Percentiles rank a stretch among this genome's conserved stretches.
Conservation (phyloP, 2,113 vertebrate species). For the Bubo scandiacus region DNA sequence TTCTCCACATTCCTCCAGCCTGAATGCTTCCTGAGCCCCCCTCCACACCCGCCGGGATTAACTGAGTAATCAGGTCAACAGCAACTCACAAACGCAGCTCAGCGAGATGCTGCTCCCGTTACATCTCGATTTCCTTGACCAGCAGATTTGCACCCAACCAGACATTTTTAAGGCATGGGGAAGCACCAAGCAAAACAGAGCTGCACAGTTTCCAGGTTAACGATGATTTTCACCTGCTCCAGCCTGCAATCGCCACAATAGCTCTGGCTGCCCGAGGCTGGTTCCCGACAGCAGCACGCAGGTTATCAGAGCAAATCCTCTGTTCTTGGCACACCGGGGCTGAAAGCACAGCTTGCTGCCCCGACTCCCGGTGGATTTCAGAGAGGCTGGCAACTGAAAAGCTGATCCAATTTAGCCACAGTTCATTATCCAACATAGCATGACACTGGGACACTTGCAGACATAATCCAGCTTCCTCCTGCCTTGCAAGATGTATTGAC, state of each 20-base stretch:
- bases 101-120: not conserved
- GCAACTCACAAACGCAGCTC: not conserved
- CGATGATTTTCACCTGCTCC: not conserved
- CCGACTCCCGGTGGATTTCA: constrained; percentile 24
- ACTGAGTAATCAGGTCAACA: not conserved
- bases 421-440: constrained; percentile 44
- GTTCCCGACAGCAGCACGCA: not conserved
- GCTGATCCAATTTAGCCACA: constrained; percentile 50
- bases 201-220: not conserved
- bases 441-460: not conserved
- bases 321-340: not conserved
- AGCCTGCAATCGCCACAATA: not conserved
- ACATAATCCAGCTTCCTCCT: constrained; percentile 59
- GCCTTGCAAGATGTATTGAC: constrained; percentile 20
- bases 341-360: constrained; percentile 57
- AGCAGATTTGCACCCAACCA: not conserved
- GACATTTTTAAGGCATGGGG: not conserved
- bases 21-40: not conserved
- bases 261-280: not conserved
- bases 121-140: not conserved
- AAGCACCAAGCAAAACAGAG: not conserved
- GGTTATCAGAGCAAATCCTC: not conserved
- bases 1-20: not conserved
- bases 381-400: constrained; percentile 19
- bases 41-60: not conserved